Conservation (phyloP, 2,797 vertebrate genomes). For the Ciconia nigra region DNA sequence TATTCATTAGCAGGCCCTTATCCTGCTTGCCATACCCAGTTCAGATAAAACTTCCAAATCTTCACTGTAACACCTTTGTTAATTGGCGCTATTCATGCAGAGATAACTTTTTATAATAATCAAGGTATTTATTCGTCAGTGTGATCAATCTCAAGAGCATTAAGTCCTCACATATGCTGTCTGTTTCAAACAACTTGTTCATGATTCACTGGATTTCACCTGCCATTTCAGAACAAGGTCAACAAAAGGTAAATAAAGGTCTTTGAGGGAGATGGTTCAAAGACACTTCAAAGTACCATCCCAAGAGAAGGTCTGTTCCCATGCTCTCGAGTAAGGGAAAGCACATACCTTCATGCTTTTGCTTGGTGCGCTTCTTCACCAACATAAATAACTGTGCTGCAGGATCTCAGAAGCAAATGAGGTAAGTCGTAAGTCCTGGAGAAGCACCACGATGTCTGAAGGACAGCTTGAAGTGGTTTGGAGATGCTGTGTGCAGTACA, state of each 20-base stretch:
- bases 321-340: not conserved
- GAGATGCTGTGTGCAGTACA: not conserved
- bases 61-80: not conserved
- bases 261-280: not conserved
- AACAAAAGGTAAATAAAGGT: not conserved
- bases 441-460: fast-evolving
- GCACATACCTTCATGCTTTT: not conserved
- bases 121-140: not conserved
- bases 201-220: not conserved
- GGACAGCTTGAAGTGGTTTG: not conserved
- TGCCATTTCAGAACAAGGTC: not conserved
- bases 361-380: not conserved
- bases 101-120: not conserved
- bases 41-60: not conserved
- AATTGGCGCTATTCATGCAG: not conserved
- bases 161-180: not conserved
- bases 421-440: not conserved
- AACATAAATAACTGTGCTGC: not conserved
- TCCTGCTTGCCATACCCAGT: not conserved
- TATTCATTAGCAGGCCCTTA: not conserved
- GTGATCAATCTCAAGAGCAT: not conserved
- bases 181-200: not conserved
- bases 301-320: not conserved
- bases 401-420: not conserved
- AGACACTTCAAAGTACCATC: not conserved